These are phyloP conservation scores for Pempheris klunzingeri DNA, from an alignment of 2,797 vertebrate species.

Conservation along the genomic window DNA sequence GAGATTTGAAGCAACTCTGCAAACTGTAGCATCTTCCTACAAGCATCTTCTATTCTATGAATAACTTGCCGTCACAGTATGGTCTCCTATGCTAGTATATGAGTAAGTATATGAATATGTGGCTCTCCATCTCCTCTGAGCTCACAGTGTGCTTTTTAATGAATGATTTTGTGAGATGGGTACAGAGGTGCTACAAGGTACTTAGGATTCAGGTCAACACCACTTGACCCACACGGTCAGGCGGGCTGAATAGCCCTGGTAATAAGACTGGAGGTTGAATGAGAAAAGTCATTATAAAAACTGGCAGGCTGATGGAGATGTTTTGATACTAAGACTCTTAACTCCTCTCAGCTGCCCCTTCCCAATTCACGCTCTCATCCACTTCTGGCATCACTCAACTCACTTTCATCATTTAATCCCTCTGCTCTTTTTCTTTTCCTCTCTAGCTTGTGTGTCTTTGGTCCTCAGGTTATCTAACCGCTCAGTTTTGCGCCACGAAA, in stretches of 20 bases:
- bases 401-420: conserved; percentile 45
- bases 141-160: conserved; percentile 43
- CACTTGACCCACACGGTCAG: conserved; percentile 63
- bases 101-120: conserved; percentile 30
- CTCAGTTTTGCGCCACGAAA: conserved; percentile 49
- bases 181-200: conserved; percentile 52
- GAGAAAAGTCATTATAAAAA: conserved; percentile 55
- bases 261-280: conserved; percentile 61
- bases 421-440: neutral
- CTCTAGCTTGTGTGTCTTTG: conserved; percentile 28
- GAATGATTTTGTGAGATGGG: conserved; percentile 47
- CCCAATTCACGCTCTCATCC: conserved; percentile 28
- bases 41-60: conserved; percentile 16
- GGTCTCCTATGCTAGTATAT: neutral
- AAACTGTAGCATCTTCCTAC: conserved; percentile 27
- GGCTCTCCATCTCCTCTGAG: conserved; percentile 15
- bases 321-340: conserved; percentile 50
- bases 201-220: conserved; percentile 72
- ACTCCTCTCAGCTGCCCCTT: conserved; percentile 39
- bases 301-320: conserved; percentile 35
- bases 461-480: conserved; percentile 51
- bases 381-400: conserved; percentile 39
- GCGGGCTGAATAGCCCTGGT: conserved; percentile 31
- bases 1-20: conserved; percentile 45
- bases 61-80: conserved; percentile 12